A percentile compares a stretch with the other conserved stretches of the same genome.
phyloP scores from a whole-genome alignment of 1,140 invertebrate species.

The Samia ricini region DNA sequence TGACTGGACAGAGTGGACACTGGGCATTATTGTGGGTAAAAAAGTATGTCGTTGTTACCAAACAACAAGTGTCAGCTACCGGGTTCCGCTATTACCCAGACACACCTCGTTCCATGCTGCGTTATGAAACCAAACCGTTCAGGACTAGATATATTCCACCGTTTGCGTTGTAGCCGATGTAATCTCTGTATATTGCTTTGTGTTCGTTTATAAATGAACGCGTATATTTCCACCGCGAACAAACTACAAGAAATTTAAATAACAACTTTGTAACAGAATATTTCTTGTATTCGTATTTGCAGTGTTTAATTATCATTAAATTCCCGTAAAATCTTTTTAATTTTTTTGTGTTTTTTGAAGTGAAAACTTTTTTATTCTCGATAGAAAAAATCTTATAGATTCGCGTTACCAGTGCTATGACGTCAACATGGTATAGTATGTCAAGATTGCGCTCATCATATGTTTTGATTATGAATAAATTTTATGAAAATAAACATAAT shows the following conservation, averaged over 20 bases:
- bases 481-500: no score
- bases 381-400: no score
- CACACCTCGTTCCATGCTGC: slow-evolving; percentile 4
- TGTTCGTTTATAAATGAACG: neutral
- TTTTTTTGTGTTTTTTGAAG: no score
- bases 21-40: neutral
- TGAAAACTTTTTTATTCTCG: no score
- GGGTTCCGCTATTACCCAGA: slow-evolving; percentile 8
- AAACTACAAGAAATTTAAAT: neutral
- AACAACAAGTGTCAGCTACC: slow-evolving; percentile 7
- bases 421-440: no score
- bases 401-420: no score
- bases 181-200: neutral
- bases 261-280: neutral
- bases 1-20: neutral
- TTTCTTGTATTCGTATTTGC: neutral
- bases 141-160: neutral
- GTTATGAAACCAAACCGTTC: neutral
- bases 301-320: no score
- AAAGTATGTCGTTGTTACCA: neutral
- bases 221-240: neutral
- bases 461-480: no score
- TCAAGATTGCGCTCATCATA: no score
- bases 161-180: slow-evolving; percentile 1
- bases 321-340: no score